Percentiles rank a stretch among this genome's conserved stretches.
Conservation (phyloP, 2,888 invertebrate genomes). For the Apodemia zela region DNA sequence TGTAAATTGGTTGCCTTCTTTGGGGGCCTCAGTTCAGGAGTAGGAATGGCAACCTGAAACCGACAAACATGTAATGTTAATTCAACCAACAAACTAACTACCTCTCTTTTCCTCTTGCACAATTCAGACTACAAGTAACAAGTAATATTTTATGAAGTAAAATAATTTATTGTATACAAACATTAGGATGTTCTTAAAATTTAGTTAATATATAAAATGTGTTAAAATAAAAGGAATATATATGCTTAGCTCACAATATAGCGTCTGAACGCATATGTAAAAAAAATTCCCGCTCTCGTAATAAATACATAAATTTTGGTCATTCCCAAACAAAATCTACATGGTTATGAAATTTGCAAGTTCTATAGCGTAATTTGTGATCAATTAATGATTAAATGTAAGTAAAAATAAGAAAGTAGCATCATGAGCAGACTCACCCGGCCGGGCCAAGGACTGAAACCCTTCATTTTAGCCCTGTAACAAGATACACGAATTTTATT, state of each 20-base stretch:
- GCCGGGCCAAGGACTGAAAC: slow-evolving; percentile 98
- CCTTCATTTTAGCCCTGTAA: slow-evolving; percentile 98
- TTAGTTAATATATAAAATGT: no score
- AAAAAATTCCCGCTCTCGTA: slow-evolving; percentile 30
- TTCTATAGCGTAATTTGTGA: slow-evolving; percentile 14
- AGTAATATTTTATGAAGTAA: neutral
- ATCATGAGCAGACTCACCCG: slow-evolving; percentile 87
- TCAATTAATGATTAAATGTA: neutral
- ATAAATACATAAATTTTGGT: neutral
- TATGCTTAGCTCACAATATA: neutral
- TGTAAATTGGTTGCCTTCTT: slow-evolving; percentile 87
- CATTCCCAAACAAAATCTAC: neutral
- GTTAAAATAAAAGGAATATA: neutral
- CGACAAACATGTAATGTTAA: slow-evolving; percentile 24
- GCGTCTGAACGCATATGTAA: slow-evolving; percentile 8
- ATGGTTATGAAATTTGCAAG: neutral
- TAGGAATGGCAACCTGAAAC: slow-evolving; percentile 89
- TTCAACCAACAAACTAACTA: slow-evolving; percentile 25
- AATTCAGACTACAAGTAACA: neutral
- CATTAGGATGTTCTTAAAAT: neutral
- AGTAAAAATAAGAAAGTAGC: slow-evolving; percentile 24
- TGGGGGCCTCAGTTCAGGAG: slow-evolving; percentile 86
- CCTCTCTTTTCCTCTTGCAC: slow-evolving; percentile 23
- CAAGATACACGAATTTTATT: slow-evolving; percentile 44
- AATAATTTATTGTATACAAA: neutral